Evolutionary conservation across 2,113 vertebrate species (phyloP), one percentile per base, ranked within the genome.

Genomic region (Dinomys branickii): DNA sequence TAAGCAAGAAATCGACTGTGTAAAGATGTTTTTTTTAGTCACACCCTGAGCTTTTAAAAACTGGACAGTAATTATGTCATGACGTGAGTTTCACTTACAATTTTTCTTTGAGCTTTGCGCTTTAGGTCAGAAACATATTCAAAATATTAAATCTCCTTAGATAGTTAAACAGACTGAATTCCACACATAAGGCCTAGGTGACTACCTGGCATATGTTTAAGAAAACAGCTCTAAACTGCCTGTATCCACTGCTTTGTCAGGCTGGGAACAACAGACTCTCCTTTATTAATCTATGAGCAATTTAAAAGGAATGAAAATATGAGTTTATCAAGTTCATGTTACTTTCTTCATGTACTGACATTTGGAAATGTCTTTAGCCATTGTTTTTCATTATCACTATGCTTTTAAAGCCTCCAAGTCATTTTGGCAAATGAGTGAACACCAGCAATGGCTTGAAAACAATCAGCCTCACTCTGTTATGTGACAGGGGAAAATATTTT

Each of bases 291-390:
- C 85, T 52, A 38, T 7, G 59, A 83, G 54, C 73, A 80, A 54
- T 88, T 69, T 63, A 1, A 67, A 96, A 81, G 93, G 54, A 90
- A 38, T 67, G 52, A 77, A 83, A 94, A 90, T 41, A 85, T 1
- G 19, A 75, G 88, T 77, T 75, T 78, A 91, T 50, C 91, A 63
- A 87, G 93, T 94, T 97, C 96, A 81, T 9, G 73, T 91, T 93
- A n/a, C 93, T 91, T 59, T 91, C 94, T 95, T 95, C 89, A 65
- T 16, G 35, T 93, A 41, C 5, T 71, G 88, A 58, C 81, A 67
- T 96, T 93, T 97, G 84, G 89, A 91, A 96, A 85, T 22, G 89
- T 90, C 96, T 94, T 89, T 30, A 80, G 87, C 94, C 94, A 81
- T 85, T 92, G 75, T 88, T 95, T 87, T 63, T 77, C 91, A 93